Evolutionary conservation across 2,888 invertebrate species (phyloP).

Genomic region (Trimorus sp.): DNA sequence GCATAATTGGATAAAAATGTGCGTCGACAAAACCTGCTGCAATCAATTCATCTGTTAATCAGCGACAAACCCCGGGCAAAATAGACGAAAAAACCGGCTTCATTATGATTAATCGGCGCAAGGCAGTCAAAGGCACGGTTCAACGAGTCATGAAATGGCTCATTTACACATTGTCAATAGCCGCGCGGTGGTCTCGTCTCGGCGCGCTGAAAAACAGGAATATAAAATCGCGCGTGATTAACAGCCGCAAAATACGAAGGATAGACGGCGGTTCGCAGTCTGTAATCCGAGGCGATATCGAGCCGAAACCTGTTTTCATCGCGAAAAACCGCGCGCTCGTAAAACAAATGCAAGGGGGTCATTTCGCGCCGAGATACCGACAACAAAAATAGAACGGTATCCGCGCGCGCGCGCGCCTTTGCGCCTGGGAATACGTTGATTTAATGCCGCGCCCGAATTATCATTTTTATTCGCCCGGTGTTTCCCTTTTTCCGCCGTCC

Average conservation of each 20-base stretch:
- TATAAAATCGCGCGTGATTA: conserved; percentile 62
- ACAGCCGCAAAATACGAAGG: conserved; percentile 54
- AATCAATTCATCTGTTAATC: too few relatives aligned
- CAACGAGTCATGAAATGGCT: conserved; percentile 50
- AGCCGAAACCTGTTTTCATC: conserved; percentile 62
- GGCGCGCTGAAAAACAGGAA: conserved; percentile 47
- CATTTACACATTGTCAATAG: conserved; percentile 53
- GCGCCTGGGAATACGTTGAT: conserved; percentile 44
- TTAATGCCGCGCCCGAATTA: conserved; percentile 42
- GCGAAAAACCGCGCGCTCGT: conserved; percentile 57
- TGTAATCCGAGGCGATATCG: conserved; percentile 62
- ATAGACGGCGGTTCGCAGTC: conserved; percentile 61
- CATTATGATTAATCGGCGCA: conserved; percentile 17
- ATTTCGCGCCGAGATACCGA: conserved; percentile 52
- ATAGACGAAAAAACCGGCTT: too few relatives aligned
- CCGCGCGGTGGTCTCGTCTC: conserved; percentile 40
- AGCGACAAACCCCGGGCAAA: too few relatives aligned
- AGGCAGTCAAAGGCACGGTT: conserved; percentile 23
- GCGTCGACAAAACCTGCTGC: too few relatives aligned
- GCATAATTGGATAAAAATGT: too few relatives aligned
- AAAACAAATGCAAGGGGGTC: conserved; percentile 57
- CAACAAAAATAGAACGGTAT: conserved; percentile 52
- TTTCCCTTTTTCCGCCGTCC: conserved; percentile 24
- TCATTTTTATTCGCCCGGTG: conserved; percentile 40
- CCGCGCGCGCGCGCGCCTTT: conserved; percentile 27